Base-by-base conservation (phyloP, 2,113 vertebrate genomes). In the Coptodon bakossiorum region DNA sequence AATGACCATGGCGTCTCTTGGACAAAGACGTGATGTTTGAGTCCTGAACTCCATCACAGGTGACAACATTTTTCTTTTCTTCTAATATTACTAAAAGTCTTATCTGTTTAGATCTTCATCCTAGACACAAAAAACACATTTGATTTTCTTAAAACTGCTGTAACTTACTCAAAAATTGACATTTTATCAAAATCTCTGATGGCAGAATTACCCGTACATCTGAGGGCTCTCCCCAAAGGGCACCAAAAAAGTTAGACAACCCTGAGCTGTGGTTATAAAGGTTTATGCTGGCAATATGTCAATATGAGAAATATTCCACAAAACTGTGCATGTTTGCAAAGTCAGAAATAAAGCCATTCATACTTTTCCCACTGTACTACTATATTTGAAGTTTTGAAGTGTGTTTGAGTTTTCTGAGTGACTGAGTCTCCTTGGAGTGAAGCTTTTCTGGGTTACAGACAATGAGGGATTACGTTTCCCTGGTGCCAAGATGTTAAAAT, bases 371-470 rank as follows among this genome's bases (percentile, higher is more conserved):
- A 38, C 61, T 66, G 19, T 31, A 29, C 14, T 66, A 27, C 14
- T 76, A 24, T 29, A 50, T 76, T 50, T 76, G 43, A 76, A 76
- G 71, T 76, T 76, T 11, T 50, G 40, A 76, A 48, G 71, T 76
- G 71, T 76, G 43, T 50, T 50, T 78, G 73, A 76, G 53, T 78
- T 83, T 66, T 66, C 57, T 36, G 78, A 83, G 61, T 43, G 82
- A 71, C 27, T 52, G 78, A 45, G 86, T 87, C 86, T 90, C 90
- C 78, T 85, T 61, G 68, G 89, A 91, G 80, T 4, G 2, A 79
- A 86, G 84, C 85, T 85, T 93, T 94, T 95, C 94, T 94, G 82
- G 93, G 94, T 94, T 92, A 93, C 79, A 59, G 93, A 92, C 89
- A 80, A 17, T 63, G 78, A 91, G 93, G 87, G 88, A 93, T 92